Evolutionary conservation across 1,140 invertebrate genomes (phyloP).

Genomic region (Lordiphosa collinella): DNA sequence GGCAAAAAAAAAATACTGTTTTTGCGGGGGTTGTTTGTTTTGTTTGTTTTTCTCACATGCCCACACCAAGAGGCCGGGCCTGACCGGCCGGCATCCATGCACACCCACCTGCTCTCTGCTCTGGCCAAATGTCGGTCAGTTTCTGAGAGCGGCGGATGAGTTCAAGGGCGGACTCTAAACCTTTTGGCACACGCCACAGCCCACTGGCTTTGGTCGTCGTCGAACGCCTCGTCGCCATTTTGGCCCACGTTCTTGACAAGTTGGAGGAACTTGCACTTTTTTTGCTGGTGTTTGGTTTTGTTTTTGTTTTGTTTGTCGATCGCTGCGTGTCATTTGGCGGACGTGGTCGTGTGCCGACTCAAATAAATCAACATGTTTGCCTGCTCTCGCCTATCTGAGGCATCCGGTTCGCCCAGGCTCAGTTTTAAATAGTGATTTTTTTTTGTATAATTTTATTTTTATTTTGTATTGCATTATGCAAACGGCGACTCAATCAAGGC

Average conservation of each 20-base stretch:
- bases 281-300: slow-evolving; percentile 26
- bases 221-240: slow-evolving; percentile 52
- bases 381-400: slow-evolving; percentile 43
- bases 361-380: slow-evolving; percentile 63
- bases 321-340: slow-evolving; percentile 47
- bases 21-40: slow-evolving; percentile 59
- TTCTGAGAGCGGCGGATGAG: slow-evolving; percentile 26
- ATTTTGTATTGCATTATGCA: slow-evolving; percentile 40
- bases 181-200: slow-evolving; percentile 41
- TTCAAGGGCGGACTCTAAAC: slow-evolving; percentile 54
- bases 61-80: slow-evolving; percentile 21
- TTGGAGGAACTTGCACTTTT: slow-evolving; percentile 62
- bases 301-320: slow-evolving; percentile 27
- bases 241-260: slow-evolving; percentile 43
- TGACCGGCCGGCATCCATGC: slow-evolving; percentile 15
- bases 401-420: slow-evolving; percentile 68
- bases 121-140: slow-evolving; percentile 64
- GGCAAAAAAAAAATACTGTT: slow-evolving; percentile 33
- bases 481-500: slow-evolving; percentile 67
- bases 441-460: slow-evolving; percentile 11
- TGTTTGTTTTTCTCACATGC: slow-evolving; percentile 34
- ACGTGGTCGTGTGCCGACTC: slow-evolving; percentile 62
- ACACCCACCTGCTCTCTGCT: slow-evolving; percentile 49
- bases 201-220: slow-evolving; percentile 19
- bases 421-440: slow-evolving; percentile 24